phyloP scores from a whole-genome alignment of 2,113 vertebrate species.

The Phylloscopus trochiloides region DNA sequence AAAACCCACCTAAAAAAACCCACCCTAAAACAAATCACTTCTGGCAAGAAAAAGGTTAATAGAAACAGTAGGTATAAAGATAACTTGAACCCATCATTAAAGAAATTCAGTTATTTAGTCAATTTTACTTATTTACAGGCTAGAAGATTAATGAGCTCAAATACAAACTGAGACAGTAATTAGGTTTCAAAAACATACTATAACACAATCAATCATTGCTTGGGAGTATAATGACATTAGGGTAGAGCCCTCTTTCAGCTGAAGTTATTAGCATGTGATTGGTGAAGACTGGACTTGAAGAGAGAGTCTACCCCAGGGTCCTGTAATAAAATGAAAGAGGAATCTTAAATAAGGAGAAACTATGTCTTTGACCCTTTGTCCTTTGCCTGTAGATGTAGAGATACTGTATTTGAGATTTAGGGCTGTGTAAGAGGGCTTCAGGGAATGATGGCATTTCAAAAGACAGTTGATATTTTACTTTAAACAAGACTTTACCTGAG shows the following conservation, averaged over 20 bases:
- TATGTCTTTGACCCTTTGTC: conserved; percentile 72
- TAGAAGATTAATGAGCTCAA: conserved; percentile 92
- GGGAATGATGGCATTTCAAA: conserved; percentile 67
- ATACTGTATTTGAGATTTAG: conserved; percentile 59
- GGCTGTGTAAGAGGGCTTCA: conserved; percentile 66
- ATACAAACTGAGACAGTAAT: conserved; percentile 92
- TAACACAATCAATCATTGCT: conserved; percentile 96
- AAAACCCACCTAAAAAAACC: not conserved
- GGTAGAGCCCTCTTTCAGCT: conserved; percentile 83
- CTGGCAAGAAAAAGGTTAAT: conserved; percentile 90
- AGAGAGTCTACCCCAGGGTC: conserved; percentile 70
- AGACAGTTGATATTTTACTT: conserved; percentile 69
- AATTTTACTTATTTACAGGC: conserved; percentile 97
- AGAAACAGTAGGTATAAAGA: conserved; percentile 88
- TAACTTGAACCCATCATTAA: conserved; percentile 92
- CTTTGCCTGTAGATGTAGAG: conserved; percentile 66
- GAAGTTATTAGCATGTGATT: conserved; percentile 81
- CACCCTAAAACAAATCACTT: conserved; percentile 57
- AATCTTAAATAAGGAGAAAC: conserved; percentile 70
- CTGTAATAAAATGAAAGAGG: conserved; percentile 73
- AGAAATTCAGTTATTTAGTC: conserved; percentile 98
- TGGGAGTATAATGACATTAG: conserved; percentile 82
- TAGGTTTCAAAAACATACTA: conserved; percentile 94
- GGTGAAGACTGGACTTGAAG: conserved; percentile 73
- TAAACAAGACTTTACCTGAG: conserved; percentile 66